Conservation (phyloP, 2,888 invertebrate species). For the Scaptomyza caliginosa region DNA sequence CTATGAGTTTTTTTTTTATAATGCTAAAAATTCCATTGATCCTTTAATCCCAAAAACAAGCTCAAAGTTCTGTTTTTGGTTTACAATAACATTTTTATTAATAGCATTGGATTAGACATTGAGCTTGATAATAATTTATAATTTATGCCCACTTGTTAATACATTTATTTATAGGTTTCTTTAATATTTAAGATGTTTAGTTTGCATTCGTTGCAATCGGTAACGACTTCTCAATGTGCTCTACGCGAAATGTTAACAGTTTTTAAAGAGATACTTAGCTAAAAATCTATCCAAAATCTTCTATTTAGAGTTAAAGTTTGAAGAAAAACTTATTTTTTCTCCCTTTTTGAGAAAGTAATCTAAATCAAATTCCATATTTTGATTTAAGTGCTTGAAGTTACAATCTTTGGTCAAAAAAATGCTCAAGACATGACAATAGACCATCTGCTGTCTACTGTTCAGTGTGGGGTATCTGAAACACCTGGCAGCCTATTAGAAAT, state of each 20-base stretch:
- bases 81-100: constrained; percentile 18
- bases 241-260: background rate
- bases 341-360: background rate
- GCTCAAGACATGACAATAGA: constrained; percentile 1
- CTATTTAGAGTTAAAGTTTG: background rate
- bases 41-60: background rate
- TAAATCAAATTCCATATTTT: background rate
- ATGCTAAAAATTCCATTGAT: background rate
- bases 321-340: background rate
- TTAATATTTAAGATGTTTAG: background rate
- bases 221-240: constrained; percentile 16
- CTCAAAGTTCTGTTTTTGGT: background rate
- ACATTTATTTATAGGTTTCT: constrained; percentile 15
- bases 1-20: background rate
- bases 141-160: constrained; percentile 27
- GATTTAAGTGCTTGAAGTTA: background rate
- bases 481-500: constrained; percentile 10
- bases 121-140: constrained; percentile 34
- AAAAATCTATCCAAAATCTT: too few species aligned
- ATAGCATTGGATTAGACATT: constrained; percentile 26
- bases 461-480: constrained; percentile 7
- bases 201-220: background rate
- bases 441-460: constrained; percentile 1
- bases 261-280: too few species aligned
- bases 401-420: constrained; percentile 1